phyloP scores from a whole-genome alignment of 2,113 vertebrate genomes.

The Amphiprion percula region DNA sequence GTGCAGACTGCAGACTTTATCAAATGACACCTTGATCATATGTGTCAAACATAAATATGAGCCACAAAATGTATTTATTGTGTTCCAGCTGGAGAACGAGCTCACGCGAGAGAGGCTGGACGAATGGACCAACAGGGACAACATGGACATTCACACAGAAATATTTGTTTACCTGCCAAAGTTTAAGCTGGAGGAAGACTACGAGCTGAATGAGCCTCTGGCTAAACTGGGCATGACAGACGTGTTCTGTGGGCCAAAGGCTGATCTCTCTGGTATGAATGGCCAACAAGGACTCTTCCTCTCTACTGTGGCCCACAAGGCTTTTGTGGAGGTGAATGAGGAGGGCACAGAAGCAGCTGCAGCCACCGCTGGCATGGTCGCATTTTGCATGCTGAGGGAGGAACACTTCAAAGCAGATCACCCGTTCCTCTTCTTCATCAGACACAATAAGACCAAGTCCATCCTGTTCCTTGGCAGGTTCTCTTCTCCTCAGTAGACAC shows the following conservation, averaged over 20 bases:
- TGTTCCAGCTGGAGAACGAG: constrained; percentile 87
- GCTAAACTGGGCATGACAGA: constrained; percentile 86
- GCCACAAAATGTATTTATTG: not conserved
- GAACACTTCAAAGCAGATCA: constrained; percentile 89
- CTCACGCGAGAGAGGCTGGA: constrained; percentile 87
- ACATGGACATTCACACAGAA: constrained; percentile 78
- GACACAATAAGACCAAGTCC: constrained; percentile 86
- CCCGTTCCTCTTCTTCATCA: constrained; percentile 94
- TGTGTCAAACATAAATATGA: too few relatives aligned
- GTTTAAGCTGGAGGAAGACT: constrained; percentile 92
- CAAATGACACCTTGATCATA: too few relatives aligned
- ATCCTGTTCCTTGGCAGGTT: constrained; percentile 90
- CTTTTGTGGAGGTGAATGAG: constrained; percentile 95
- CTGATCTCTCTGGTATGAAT: constrained; percentile 92
- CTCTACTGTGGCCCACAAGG: constrained; percentile 91
- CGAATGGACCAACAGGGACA: constrained; percentile 88
- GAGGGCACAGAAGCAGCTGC: constrained; percentile 94
- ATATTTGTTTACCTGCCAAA: constrained; percentile 87
- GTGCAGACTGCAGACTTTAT: too few relatives aligned
- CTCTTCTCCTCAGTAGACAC: constrained; percentile 72
- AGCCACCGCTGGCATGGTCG: constrained; percentile 84
- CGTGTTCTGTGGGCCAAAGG: constrained; percentile 83
- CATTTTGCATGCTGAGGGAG: constrained; percentile 78
- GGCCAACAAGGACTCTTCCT: constrained; percentile 85
- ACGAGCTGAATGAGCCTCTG: constrained; percentile 85